phyloP scores from a whole-genome alignment of 1,140 invertebrate genomes.

The Drosophila carrolli region DNA sequence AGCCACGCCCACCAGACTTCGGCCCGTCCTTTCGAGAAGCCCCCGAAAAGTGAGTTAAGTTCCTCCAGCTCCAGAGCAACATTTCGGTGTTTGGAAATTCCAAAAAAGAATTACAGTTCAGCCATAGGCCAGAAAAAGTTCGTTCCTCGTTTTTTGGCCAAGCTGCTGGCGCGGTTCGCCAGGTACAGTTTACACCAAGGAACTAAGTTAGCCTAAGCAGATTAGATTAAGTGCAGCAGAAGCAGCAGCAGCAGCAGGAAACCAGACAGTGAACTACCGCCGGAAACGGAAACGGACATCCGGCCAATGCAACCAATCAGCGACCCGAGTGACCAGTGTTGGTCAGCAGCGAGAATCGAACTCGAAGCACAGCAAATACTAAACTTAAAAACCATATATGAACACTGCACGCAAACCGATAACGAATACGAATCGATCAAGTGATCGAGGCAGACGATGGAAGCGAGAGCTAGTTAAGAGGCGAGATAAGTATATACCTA shows the following conservation, averaged over 20 bases:
- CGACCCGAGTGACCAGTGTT: conserved; percentile 11
- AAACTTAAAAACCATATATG: conserved; percentile 45
- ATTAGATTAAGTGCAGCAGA: conserved; percentile 31
- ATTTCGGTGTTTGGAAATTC: conserved; percentile 65
- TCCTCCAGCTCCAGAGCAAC: conserved; percentile 32
- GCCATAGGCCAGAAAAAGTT: conserved; percentile 63
- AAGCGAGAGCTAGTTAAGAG: conserved; percentile 54
- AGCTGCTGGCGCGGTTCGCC: conserved; percentile 38
- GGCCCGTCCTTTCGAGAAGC: conserved; percentile 39
- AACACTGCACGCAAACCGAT: conserved; percentile 41
- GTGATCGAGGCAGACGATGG: conserved; percentile 42
- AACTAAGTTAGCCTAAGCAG: conserved; percentile 55
- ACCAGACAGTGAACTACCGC: conserved; percentile 34
- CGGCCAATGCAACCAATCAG: conserved; percentile 25
- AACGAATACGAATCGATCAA: conserved; percentile 27
- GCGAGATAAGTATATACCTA: conserved; percentile 68
- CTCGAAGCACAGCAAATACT: conserved; percentile 52
- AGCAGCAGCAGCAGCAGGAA: conserved; percentile 24
- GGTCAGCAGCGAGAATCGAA: conserved; percentile 24
- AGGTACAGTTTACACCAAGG: conserved; percentile 72
- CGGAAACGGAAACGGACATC: conserved; percentile 21
- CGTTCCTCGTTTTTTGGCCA: conserved; percentile 39
- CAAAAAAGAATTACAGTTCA: conserved; percentile 39
- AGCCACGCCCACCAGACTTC: conserved; percentile 27
- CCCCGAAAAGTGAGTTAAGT: conserved; percentile 38